phyloP scores from a whole-genome alignment of 2,113 vertebrate genomes.

The Otus sunia region DNA sequence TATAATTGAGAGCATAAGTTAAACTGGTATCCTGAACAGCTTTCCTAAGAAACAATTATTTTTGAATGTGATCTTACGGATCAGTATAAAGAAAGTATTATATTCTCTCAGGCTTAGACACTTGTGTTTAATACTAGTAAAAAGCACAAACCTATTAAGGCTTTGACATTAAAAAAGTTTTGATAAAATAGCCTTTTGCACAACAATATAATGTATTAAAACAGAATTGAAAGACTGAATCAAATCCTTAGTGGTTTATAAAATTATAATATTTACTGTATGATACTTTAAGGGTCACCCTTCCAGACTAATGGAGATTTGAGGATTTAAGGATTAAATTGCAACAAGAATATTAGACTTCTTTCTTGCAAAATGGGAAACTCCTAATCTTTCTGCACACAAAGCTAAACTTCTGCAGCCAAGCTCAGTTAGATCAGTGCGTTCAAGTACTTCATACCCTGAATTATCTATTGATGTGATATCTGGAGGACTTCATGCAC shows the following conservation, averaged over 20 bases:
- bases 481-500: background rate
- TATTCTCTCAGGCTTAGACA: background rate
- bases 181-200: background rate
- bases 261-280: background rate
- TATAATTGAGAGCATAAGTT: background rate
- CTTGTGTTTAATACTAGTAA: background rate
- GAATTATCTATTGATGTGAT: background rate
- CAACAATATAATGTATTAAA: background rate
- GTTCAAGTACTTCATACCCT: background rate
- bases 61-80: background rate
- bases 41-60: background rate
- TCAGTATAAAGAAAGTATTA: background rate
- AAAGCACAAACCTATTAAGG: background rate
- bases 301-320: background rate
- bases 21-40: background rate
- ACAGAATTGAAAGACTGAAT: background rate
- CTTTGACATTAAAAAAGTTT: background rate
- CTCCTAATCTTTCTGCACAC: background rate
- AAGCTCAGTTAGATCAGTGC: background rate
- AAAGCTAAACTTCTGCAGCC: background rate
- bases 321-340: background rate
- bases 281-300: background rate
- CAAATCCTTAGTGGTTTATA: background rate
- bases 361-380: background rate
- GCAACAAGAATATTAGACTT: background rate